These are phyloP conservation scores for Muscicapa comitata DNA, from an alignment of 2,797 vertebrate species.

Conservation along the genomic window DNA sequence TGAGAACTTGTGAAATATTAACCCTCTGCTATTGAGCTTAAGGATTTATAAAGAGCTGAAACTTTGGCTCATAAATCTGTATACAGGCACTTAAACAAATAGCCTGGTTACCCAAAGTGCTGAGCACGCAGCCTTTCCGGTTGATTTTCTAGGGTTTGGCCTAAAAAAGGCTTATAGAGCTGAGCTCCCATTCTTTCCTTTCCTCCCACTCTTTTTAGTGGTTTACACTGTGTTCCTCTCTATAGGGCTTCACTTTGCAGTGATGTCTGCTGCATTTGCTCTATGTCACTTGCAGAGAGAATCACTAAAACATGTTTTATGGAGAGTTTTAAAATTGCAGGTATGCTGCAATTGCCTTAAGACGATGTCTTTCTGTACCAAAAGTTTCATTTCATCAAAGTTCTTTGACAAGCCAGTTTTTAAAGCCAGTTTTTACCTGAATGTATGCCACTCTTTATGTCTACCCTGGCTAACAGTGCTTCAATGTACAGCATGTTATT, in stretches of 20 bases:
- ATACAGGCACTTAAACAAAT: conserved; percentile 48
- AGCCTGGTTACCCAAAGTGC: conserved; percentile 38
- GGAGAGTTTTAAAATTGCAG: background rate
- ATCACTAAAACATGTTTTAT: background rate
- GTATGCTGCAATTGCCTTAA: background rate
- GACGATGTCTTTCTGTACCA: background rate
- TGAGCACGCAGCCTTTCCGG: background rate
- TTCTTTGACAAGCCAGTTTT: background rate
- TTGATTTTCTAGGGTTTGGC: conserved; percentile 33
- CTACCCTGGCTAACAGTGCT: background rate
- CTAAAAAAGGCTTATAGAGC: conserved; percentile 12
- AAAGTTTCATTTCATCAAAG: background rate
- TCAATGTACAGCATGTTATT: background rate
- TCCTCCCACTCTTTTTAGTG: conserved; percentile 28
- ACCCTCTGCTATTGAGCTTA: background rate
- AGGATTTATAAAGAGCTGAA: conserved; percentile 37
- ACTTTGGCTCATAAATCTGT: conserved; percentile 28
- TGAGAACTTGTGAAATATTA: background rate
- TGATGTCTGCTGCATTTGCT: background rate
- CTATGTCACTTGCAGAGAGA: background rate
- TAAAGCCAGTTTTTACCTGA: background rate
- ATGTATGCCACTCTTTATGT: background rate
- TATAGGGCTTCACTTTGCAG: background rate
- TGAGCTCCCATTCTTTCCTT: conserved; percentile 22
- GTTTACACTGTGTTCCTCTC: conserved; percentile 23